Conservation (phyloP, 2,113 vertebrate species). For the Carassius auratus region DNA sequence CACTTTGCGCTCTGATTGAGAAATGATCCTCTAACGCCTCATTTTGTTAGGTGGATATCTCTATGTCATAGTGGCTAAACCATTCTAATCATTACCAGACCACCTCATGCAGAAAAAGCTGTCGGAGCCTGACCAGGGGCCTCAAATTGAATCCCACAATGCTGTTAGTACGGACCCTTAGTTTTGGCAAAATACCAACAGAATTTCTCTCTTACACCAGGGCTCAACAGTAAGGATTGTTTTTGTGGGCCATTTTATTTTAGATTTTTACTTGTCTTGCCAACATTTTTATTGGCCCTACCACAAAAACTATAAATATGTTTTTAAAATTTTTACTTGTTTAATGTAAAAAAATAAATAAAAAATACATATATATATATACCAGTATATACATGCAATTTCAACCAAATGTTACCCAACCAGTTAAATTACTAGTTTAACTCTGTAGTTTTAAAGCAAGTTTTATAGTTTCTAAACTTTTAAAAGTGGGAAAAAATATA, state of each 20-base stretch:
- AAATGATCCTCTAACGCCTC: conserved; percentile 71
- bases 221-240: background rate
- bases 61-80: conserved; percentile 75
- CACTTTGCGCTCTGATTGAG: conserved; percentile 76
- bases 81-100: conserved; percentile 77
- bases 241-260: background rate
- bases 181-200: conserved; percentile 57
- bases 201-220: conserved; percentile 48
- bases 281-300: background rate
- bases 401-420: too few relatives aligned
- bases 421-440: background rate
- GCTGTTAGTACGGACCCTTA: conserved; percentile 58
- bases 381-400: too few relatives aligned
- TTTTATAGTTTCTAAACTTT: too few relatives aligned
- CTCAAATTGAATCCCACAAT: conserved; percentile 55
- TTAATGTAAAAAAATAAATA: too few relatives aligned
- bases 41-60: conserved; percentile 68
- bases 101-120: conserved; percentile 57
- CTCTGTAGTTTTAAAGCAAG: too few relatives aligned
- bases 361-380: too few relatives aligned
- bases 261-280: background rate
- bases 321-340: background rate
- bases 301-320: background rate
- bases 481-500: too few relatives aligned
- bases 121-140: conserved; percentile 21